These are phyloP conservation scores for Drosophila eugracilis DNA, from an alignment of 1,140 invertebrate species.

Conservation along the genomic window DNA sequence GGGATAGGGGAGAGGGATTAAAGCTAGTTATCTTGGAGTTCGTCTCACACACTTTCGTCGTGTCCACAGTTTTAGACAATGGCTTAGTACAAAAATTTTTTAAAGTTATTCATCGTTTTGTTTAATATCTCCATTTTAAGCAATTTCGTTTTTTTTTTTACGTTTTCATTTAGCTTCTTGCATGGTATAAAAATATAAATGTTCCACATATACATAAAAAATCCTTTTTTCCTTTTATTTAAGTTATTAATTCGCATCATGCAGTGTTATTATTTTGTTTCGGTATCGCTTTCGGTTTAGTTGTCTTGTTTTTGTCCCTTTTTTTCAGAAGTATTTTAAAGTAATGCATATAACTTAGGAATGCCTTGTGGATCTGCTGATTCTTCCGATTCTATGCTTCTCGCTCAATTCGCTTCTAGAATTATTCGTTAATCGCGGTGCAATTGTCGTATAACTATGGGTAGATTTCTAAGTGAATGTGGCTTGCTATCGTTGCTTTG, in stretches of 20 bases:
- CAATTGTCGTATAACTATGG: conserved; percentile 46
- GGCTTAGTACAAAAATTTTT: conserved; percentile 72
- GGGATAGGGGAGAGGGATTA: conserved; percentile 50
- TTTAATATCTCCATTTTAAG: conserved; percentile 44
- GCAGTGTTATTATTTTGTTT: conserved; percentile 32
- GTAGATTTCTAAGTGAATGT: conserved; percentile 66
- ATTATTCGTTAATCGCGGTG: conserved; percentile 42
- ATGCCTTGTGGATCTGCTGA: conserved; percentile 37
- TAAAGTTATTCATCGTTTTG: conserved; percentile 42
- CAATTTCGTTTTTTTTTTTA: conserved; percentile 46
- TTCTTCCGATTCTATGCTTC: conserved; percentile 22
- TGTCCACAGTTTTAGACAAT: conserved; percentile 40
- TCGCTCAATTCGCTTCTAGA: conserved; percentile 11
- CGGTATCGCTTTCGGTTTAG: conserved; percentile 8
- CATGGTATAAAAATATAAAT: conserved; percentile 84
- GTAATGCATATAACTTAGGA: conserved; percentile 60
- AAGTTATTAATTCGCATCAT: conserved; percentile 57
- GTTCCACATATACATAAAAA: conserved; percentile 81
- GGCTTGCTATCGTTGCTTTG: conserved; percentile 72
- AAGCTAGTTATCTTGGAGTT: conserved; percentile 75
- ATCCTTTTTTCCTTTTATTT: conserved; percentile 59
- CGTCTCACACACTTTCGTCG: conserved; percentile 40
- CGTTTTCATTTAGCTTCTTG: conserved; percentile 68
- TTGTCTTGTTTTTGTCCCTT: conserved; percentile 25
- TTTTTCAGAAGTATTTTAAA: conserved; percentile 40